A percentile compares a stretch with the other conserved stretches of the same genome.
phyloP scores from a whole-genome alignment of 2,797 vertebrate genomes.

The Sebastolobus alascanus region DNA sequence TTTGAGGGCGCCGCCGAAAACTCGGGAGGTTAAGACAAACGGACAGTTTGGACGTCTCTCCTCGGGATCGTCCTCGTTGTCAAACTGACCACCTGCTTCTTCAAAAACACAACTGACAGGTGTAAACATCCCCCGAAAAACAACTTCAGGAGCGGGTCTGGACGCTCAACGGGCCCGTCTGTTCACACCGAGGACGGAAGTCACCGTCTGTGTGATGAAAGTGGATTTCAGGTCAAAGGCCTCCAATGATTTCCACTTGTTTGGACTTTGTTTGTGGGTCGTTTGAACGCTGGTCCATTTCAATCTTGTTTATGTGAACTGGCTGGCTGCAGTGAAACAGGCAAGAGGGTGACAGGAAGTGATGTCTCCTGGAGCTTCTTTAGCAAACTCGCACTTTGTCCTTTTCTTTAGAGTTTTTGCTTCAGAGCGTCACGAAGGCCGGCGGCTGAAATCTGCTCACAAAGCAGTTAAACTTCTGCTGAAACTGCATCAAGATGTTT shows the following conservation, averaged over 20 bases:
- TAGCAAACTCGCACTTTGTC: constrained; percentile 7
- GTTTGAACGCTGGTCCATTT: constrained; percentile 11
- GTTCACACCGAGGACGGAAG: not conserved
- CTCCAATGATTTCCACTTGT: not conserved
- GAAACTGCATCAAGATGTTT: not conserved
- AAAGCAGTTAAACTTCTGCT: not conserved
- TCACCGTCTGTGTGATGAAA: not conserved
- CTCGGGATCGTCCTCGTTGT: constrained; percentile 35
- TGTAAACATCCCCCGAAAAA: constrained; percentile 33
- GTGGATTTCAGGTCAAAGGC: constrained; percentile 29
- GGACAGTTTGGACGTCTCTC: constrained; percentile 60
- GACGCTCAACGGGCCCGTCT: constrained; percentile 18
- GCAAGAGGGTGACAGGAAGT: constrained; percentile 18
- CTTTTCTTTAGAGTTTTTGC: constrained; percentile 17
- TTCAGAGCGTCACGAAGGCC: not conserved
- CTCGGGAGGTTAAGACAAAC: constrained; percentile 50
- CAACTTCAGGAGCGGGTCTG: constrained; percentile 28
- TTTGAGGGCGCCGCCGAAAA: not conserved
- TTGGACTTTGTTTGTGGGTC: constrained; percentile 19
- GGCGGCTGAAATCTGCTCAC: not conserved
- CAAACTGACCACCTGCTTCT: constrained; percentile 60
- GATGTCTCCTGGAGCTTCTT: constrained; percentile 22
- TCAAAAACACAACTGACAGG: constrained; percentile 57
- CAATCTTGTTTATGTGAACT: not conserved
- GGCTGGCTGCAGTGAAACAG: not conserved